Conservation (phyloP, 1,140 invertebrate genomes). For the Drosophila serrata region DNA sequence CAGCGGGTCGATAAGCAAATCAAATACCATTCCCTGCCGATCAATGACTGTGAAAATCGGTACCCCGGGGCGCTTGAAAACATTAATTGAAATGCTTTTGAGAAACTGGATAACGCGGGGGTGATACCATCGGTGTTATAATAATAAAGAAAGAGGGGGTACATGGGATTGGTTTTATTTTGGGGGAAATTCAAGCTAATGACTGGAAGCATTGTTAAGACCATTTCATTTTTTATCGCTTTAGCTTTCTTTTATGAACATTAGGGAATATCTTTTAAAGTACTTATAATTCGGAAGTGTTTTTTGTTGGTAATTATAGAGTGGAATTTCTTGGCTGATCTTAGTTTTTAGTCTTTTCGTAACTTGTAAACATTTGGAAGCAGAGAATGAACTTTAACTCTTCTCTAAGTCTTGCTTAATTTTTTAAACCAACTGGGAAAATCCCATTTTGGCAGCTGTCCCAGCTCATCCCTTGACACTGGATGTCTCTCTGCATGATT, state of each 20-base stretch:
- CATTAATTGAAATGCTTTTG: slow-evolving; percentile 33
- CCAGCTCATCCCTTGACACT: slow-evolving; percentile 51
- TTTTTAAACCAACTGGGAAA: slow-evolving; percentile 11
- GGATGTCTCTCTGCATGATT: slow-evolving; percentile 54
- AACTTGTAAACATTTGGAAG: not conserved
- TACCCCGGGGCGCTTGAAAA: slow-evolving; percentile 25
- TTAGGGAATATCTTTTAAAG: not conserved
- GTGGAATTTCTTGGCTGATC: not conserved
- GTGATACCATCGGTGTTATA: slow-evolving; percentile 1
- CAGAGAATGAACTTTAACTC: not conserved
- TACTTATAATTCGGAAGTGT: not conserved
- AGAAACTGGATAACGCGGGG: slow-evolving; percentile 16
- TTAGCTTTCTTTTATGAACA: slow-evolving; percentile 4
- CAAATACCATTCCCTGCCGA: slow-evolving; percentile 22
- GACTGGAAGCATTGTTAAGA: slow-evolving; percentile 6
- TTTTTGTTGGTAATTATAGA: not conserved
- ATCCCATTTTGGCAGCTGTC: not conserved
- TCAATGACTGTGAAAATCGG: slow-evolving; percentile 49
- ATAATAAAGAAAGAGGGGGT: not conserved
- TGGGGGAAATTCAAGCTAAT: slow-evolving; percentile 7
- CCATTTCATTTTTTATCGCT: not conserved
- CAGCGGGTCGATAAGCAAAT: slow-evolving; percentile 39
- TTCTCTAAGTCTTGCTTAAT: not conserved
- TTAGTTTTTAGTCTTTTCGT: no score
- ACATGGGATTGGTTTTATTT: slow-evolving; percentile 3